These are phyloP conservation scores for Sebastes nivosus DNA, from an alignment of 2,797 vertebrate genomes.

Conservation along the genomic window DNA sequence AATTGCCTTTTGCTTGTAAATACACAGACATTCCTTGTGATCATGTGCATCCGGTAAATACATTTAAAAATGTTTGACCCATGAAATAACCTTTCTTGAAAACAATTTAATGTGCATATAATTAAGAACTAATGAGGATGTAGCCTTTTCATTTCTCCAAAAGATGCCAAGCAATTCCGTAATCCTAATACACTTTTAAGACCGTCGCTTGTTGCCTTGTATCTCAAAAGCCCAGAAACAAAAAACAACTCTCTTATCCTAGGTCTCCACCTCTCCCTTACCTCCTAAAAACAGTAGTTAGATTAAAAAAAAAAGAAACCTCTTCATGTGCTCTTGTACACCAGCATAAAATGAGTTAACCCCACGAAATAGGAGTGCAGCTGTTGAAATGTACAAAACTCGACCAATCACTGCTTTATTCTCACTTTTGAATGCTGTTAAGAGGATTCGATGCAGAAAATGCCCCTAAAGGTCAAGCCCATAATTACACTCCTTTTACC, in stretches of 20 bases:
- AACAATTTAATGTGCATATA: not conserved
- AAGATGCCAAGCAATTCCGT: not conserved
- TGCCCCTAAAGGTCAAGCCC: conserved; percentile 62
- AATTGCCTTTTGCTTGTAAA: not conserved
- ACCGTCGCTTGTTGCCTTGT: not conserved
- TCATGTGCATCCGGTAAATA: not conserved
- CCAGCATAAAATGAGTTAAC: conserved; percentile 40
- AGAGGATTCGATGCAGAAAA: conserved; percentile 37
- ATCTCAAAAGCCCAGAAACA: not conserved
- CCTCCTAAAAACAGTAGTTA: not conserved
- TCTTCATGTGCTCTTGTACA: conserved; percentile 1
- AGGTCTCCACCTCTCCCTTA: not conserved
- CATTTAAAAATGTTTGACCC: not conserved
- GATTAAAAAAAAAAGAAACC: not conserved
- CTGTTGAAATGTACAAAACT: conserved; percentile 49
- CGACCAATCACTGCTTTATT: conserved; percentile 53
- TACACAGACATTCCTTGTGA: not conserved
- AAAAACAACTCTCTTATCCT: not conserved
- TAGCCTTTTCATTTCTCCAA: not conserved
- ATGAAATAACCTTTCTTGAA: not conserved
- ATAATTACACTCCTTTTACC: conserved; percentile 68
- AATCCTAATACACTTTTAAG: not conserved
- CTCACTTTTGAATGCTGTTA: conserved; percentile 54
- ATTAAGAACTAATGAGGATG: not conserved
- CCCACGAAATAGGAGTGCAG: conserved; percentile 29